Conservation (phyloP, 2,113 vertebrate species). For the Tyto alba region DNA sequence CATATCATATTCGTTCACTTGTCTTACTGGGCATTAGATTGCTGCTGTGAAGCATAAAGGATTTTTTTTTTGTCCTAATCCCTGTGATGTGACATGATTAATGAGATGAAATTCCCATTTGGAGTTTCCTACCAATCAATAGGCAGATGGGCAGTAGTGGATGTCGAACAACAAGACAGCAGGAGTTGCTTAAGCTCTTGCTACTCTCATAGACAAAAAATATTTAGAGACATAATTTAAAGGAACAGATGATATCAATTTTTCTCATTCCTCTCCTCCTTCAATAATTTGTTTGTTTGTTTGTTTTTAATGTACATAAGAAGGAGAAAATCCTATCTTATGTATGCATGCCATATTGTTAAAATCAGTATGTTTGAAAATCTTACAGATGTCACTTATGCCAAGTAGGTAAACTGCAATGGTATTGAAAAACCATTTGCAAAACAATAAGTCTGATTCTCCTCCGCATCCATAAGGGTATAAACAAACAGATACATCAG, state of each 20-base stretch:
- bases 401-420: neutral
- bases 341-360: neutral
- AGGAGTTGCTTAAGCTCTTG: conserved; percentile 66
- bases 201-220: conserved; percentile 51
- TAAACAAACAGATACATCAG: neutral
- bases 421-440: neutral
- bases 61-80: conserved; percentile 69
- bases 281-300: neutral
- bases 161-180: conserved; percentile 72
- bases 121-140: conserved; percentile 75
- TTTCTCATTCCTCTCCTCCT: neutral
- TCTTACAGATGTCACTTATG: neutral
- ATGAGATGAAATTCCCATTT: conserved; percentile 78
- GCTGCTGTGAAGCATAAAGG: conserved; percentile 72
- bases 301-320: neutral
- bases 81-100: conserved; percentile 77
- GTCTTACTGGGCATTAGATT: conserved; percentile 68
- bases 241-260: conserved; percentile 18
- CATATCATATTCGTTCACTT: conserved; percentile 69
- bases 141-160: conserved; percentile 74
- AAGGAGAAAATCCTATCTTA: neutral
- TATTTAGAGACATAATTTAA: conserved; percentile 58
- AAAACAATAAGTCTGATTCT: neutral
- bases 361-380: neutral
- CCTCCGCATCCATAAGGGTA: neutral